phyloP scores from a whole-genome alignment of 2,888 invertebrate genomes.

The Diaperis boleti region DNA sequence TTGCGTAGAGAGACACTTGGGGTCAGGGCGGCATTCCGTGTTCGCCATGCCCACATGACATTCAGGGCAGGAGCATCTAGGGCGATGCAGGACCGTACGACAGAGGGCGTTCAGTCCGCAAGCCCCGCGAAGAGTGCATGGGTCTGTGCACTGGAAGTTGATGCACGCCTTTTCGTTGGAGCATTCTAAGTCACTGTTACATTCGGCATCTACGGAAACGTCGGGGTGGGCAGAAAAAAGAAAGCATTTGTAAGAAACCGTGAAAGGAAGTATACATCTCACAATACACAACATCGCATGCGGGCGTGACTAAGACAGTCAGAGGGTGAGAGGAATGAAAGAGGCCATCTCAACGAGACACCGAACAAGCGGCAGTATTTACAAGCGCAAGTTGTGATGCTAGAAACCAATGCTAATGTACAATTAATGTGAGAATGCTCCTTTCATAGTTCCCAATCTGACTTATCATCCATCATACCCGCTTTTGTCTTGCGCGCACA shows the following conservation, averaged over 20 bases:
- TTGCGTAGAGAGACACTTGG: conserved; percentile 77
- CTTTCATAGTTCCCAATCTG: conserved; percentile 85
- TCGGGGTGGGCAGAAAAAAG: conserved; percentile 62
- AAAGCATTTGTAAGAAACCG: conserved; percentile 84
- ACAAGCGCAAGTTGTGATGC: conserved; percentile 63
- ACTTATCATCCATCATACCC: conserved; percentile 65
- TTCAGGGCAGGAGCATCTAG: conserved; percentile 89
- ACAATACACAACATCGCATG: conserved; percentile 71
- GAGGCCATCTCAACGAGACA: conserved; percentile 65
- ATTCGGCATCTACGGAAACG: conserved; percentile 72
- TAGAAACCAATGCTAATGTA: conserved; percentile 58
- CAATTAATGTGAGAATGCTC: conserved; percentile 78
- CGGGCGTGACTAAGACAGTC: conserved; percentile 68
- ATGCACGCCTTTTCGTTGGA: conserved; percentile 92
- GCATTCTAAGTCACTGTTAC: conserved; percentile 92
- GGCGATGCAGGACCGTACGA: conserved; percentile 85
- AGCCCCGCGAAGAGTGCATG: conserved; percentile 88
- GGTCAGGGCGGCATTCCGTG: conserved; percentile 82
- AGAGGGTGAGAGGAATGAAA: conserved; percentile 67
- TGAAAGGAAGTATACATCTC: conserved; percentile 79
- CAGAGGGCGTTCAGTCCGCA: conserved; percentile 93
- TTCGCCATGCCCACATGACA: conserved; percentile 89
- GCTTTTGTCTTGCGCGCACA: conserved; percentile 51
- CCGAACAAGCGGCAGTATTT: conserved; percentile 72
- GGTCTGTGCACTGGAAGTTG: conserved; percentile 91